Base-by-base conservation (phyloP, 2,113 vertebrate species). In the Tragulus kanchil region DNA sequence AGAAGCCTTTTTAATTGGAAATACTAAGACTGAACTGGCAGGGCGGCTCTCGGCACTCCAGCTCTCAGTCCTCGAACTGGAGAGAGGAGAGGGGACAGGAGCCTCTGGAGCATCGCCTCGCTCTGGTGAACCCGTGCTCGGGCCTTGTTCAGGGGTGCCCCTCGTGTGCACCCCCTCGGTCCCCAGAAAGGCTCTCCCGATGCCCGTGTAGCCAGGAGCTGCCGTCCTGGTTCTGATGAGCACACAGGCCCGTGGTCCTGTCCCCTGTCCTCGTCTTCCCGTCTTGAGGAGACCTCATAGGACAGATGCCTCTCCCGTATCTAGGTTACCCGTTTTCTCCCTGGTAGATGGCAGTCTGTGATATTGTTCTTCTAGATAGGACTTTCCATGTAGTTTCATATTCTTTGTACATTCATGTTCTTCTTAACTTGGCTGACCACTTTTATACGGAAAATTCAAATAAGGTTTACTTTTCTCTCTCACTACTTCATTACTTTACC, bases 401-500 rank as follows among this genome's bases (percentile, higher is more conserved):
- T 58, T 88, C 21, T 79, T 61, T 82, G 75, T 69, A 25, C 16
- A n/a, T 85, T 75, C 19, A 8, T 54, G 10, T 65, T 86, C 36
- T 71, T 50, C 77, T 93, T 69, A 75, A 14, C 50, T 85, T 88
- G 67, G 36, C 61, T 94, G 48, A 52, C 48, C 21, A 19, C 7
- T 82, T 31, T 67, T 61, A 61, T 23, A 45, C 16, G 61, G 69
- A 85, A 93, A 96, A 81, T 61, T 92, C 48, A 89, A 67, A 56
- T 5, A 62, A 50, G 28, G 25, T 36, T 26, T 83, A 15, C 25
- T 61, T 94, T 92, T 58, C 73, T 36, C 59, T 97, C 23, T 78
- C 15, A 23, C 5, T 87, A 2, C 67, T 95, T 54, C 2, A 8
- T 92, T 69, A 17, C n/a, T 26, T 88, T 26, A 31, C 73, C 67